phyloP scores from a whole-genome alignment of 1,140 invertebrate species.

The Drosophila oshimai region DNA sequence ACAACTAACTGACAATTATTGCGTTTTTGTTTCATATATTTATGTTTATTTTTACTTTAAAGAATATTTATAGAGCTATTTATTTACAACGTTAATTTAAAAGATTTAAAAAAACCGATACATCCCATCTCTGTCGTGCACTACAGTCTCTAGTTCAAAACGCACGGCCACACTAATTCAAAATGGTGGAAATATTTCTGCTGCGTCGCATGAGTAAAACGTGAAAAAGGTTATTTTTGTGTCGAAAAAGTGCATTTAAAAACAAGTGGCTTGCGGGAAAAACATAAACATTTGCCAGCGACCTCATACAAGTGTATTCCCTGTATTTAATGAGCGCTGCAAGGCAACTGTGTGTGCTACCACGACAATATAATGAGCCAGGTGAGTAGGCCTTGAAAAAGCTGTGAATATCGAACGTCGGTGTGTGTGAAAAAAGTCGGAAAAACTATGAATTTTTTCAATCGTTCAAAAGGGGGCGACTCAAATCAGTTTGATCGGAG shows the following conservation, averaged over 20 bases:
- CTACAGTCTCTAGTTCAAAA: background rate
- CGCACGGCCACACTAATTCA: conserved; percentile 44
- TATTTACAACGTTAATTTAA: background rate
- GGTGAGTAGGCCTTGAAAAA: conserved; percentile 82
- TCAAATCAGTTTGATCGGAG: conserved; percentile 57
- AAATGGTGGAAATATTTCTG: conserved; percentile 65
- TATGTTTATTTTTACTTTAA: background rate
- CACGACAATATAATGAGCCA: conserved; percentile 82
- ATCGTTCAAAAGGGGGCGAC: conserved; percentile 59
- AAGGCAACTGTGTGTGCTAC: conserved; percentile 72
- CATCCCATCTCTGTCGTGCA: background rate
- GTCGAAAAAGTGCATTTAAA: conserved; percentile 75
- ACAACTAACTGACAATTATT: too few relatives aligned
- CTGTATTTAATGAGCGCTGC: conserved; percentile 77
- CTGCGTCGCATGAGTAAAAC: conserved; percentile 49
- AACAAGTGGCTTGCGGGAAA: conserved; percentile 59
- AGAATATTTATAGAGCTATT: background rate
- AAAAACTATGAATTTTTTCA: conserved; percentile 66
- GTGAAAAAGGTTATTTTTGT: conserved; percentile 69
- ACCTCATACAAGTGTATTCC: conserved; percentile 54
- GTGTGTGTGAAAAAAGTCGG: conserved; percentile 54
- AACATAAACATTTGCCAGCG: conserved; percentile 62
- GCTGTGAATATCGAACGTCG: conserved; percentile 72
- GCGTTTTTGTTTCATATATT: too few relatives aligned
- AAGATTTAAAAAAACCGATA: background rate